phyloP scores from a whole-genome alignment of 2,797 vertebrate genomes.

The Enteromius fasciolatus region DNA sequence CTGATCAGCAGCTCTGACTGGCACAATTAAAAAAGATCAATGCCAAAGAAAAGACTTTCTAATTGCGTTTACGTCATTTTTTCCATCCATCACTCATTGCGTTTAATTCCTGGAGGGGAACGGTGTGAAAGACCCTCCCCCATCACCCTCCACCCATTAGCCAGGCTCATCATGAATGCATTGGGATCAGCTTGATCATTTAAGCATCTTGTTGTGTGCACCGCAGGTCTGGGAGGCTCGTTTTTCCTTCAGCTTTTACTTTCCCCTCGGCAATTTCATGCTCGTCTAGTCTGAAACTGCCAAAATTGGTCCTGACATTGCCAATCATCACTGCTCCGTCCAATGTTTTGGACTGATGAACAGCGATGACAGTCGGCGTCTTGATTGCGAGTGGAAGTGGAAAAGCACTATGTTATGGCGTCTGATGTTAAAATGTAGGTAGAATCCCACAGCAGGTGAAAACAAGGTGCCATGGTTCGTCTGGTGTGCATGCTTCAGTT shows the following conservation, averaged over 20 bases:
- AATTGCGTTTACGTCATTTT: not conserved
- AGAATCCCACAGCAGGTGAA: not conserved
- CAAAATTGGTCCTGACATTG: slow-evolving; percentile 50
- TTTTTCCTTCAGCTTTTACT: slow-evolving; percentile 34
- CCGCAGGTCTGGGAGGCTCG: not conserved
- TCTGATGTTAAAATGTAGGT: not conserved
- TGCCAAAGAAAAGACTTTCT: slow-evolving; percentile 20
- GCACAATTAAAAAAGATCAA: slow-evolving; percentile 1
- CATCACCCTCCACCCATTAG: not conserved
- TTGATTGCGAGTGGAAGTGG: slow-evolving; percentile 18
- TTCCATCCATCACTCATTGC: slow-evolving; percentile 30
- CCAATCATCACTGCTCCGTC: slow-evolving; percentile 42
- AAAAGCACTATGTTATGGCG: not conserved
- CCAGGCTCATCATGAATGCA: slow-evolving; percentile 22
- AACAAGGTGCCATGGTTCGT: not conserved
- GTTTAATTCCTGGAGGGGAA: slow-evolving; percentile 4
- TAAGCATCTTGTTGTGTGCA: not conserved
- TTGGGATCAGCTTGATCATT: slow-evolving; percentile 51
- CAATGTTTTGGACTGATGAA: slow-evolving; percentile 26
- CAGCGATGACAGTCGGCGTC: slow-evolving; percentile 21
- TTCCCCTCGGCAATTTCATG: slow-evolving; percentile 58
- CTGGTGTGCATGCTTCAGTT: not conserved
- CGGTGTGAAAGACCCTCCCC: not conserved
- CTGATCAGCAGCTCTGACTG: slow-evolving; percentile 6
- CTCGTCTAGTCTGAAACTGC: slow-evolving; percentile 47